Base-by-base conservation (phyloP, 2,888 invertebrate species). In the Oegoconia quadripuncta region DNA sequence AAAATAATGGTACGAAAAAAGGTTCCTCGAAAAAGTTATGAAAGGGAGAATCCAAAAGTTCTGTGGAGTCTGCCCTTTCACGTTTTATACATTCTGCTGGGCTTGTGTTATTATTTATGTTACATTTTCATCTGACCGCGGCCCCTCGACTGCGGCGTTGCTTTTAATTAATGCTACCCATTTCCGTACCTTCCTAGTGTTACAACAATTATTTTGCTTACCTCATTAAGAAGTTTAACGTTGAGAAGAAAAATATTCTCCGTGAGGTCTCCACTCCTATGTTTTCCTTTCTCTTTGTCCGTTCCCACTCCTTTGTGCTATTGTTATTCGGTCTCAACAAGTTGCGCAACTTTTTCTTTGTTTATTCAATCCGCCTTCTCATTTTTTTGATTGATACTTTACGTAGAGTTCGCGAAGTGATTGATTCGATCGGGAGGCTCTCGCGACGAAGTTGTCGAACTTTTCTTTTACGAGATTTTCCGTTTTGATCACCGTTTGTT, bases 121-220 rank as follows among this genome's bases (percentile, higher is more conserved):
- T 74, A 73, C 74, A 65, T 77, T 76, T 74, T 64, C 68, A 64
- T 64, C 72, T 74, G 79, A 80, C 80, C 79, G 73, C 78, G 59
- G 64, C 62, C 64, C 60, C 65, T 64, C 61, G 48, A 55, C 64
- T 68, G 74, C 67, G 73, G 74, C 65, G 56, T 67, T 68, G 74
- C 71, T 79, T 79, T 80, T 84, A 84, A 86, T 84, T 81, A 84
- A 84, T 77, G 76, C 73, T 64, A 62, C 74, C 72, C 74, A 67
- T 68, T 70, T 67, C 64, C 65, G 65, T 76, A 74, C 80, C 77
- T 73, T 75, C 66, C 74, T 82, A 78, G 82, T 81, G 78, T 83
- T 81, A 75, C 82, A 79, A 74, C 77, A 82, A 81, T 83, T 81
- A 84, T 82, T 80, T 75, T 73, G 63, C 73, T 68, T 67, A 73